Evolutionary conservation across 2,113 vertebrate species (phyloP).

Genomic region (Toxotes jaculatrix): DNA sequence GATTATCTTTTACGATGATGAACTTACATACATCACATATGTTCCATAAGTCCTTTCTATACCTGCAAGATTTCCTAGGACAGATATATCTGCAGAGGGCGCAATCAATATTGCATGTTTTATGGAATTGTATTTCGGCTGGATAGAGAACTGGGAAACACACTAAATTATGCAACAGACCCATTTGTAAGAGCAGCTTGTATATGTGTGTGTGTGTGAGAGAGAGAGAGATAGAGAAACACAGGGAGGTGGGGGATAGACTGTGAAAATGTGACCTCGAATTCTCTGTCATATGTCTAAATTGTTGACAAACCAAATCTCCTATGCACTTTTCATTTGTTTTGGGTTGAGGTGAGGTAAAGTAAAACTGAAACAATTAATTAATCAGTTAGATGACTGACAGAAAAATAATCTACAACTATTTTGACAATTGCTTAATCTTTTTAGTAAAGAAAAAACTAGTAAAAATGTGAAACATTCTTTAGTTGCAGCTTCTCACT

Average conservation of each 20-base stretch:
- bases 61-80: constrained; percentile 32
- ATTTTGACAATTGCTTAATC: too few species aligned
- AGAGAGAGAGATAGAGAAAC: not conserved
- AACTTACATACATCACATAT: not conserved
- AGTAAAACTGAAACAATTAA: not conserved
- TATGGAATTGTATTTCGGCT: constrained; percentile 80
- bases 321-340: not conserved
- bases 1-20: not conserved
- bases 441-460: too few species aligned
- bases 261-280: not conserved
- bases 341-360: not conserved
- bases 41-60: constrained; percentile 25
- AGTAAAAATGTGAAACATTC: too few species aligned
- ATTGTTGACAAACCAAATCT: not conserved
- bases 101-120: constrained; percentile 78
- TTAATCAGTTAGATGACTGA: not conserved
- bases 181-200: constrained; percentile 73
- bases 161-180: constrained; percentile 83
- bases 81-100: constrained; percentile 63
- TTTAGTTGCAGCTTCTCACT: too few species aligned
- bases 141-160: constrained; percentile 79
- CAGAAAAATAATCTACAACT: not conserved
- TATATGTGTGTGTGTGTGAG: constrained; percentile 31
- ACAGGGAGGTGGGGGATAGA: not conserved
- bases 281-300: not conserved